Evolutionary conservation across 2,888 invertebrate genomes (phyloP).

Genomic region (Isoperla grammatica): DNA sequence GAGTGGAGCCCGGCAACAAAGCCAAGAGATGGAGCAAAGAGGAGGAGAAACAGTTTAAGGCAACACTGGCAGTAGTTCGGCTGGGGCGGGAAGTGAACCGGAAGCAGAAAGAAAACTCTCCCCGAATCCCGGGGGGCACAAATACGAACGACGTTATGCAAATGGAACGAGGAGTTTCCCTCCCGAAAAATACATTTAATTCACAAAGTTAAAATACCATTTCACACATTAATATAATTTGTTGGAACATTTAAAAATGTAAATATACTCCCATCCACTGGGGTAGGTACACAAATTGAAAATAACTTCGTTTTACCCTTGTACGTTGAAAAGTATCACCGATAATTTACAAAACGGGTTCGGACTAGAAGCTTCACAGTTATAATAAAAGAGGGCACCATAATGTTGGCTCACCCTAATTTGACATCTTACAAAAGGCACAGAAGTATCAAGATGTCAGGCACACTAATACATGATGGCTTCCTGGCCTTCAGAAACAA

Average conservation of each 20-base stretch:
- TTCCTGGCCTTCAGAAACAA: background rate
- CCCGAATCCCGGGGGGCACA: too few species aligned
- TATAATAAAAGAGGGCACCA: conserved; percentile 7
- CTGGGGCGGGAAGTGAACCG: too few species aligned
- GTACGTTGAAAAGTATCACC: background rate
- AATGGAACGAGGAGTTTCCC: too few species aligned
- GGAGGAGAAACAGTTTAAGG: background rate
- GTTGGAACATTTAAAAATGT: background rate
- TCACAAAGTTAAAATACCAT: background rate
- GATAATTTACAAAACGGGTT: conserved; percentile 8
- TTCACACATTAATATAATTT: background rate
- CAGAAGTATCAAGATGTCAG: conserved; percentile 5
- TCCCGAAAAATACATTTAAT: too few species aligned
- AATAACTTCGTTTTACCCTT: background rate
- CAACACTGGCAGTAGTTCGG: too few species aligned
- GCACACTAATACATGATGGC: background rate
- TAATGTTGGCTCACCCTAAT: background rate
- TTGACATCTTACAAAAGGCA: conserved; percentile 21
- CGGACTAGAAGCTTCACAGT: conserved; percentile 22
- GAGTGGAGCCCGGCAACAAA: background rate
- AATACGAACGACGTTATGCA: too few species aligned
- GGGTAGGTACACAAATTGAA: background rate
- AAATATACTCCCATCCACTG: too few species aligned
- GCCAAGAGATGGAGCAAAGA: background rate
- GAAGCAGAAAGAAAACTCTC: too few species aligned